phyloP scores from a whole-genome alignment of 2,888 invertebrate genomes.

The Caenorhabditis sp. region DNA sequence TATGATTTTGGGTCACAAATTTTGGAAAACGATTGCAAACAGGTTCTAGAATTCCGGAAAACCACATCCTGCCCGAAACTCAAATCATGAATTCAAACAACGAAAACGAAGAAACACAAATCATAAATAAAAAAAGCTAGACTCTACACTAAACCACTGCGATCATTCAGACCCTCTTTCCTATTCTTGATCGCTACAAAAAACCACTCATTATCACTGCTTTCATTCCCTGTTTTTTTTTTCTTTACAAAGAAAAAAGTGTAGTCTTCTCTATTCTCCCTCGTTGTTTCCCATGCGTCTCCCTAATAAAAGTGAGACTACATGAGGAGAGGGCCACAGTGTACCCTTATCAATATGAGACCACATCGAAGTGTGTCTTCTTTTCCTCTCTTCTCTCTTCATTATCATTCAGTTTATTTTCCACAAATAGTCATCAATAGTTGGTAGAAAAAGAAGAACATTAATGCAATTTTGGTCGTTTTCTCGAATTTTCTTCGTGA shows the following conservation, averaged over 20 bases:
- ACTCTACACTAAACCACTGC: background rate
- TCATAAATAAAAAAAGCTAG: background rate
- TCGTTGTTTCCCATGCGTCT: background rate
- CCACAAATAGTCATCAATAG: conserved; percentile 4
- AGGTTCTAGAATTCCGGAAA: background rate
- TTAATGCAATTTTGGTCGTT: background rate
- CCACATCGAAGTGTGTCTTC: conserved; percentile 37
- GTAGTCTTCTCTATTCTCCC: conserved; percentile 39
- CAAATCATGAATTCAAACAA: conserved; percentile 12
- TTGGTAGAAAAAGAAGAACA: background rate
- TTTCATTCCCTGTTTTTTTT: conserved; percentile 16
- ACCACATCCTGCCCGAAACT: background rate
- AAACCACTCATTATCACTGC: background rate
- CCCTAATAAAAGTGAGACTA: conserved; percentile 1
- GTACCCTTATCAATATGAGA: conserved; percentile 53
- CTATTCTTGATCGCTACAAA: conserved; percentile 4
- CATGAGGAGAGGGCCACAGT: conserved; percentile 38
- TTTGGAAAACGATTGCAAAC: no score
- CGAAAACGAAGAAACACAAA: background rate
- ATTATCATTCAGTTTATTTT: conserved; percentile 8
- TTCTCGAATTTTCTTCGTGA: no score
- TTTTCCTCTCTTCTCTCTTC: background rate
- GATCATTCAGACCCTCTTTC: background rate
- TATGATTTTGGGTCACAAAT: no score
- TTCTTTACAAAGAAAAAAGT: conserved; percentile 27